phyloP scores from a whole-genome alignment of 2,113 vertebrate genomes.

The Noctilio leporinus region DNA sequence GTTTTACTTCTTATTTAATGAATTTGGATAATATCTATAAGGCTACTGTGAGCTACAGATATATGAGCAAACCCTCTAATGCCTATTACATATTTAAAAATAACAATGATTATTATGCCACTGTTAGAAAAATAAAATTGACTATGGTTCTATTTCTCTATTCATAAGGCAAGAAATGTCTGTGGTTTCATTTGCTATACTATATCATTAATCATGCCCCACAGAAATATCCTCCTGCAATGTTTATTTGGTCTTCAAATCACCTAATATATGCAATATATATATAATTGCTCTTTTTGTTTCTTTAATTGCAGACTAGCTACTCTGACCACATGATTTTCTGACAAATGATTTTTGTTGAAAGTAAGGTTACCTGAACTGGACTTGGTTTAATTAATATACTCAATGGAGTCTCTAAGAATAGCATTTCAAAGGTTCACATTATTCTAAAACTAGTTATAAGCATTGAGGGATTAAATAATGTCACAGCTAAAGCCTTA shows the following conservation, averaged over 20 bases:
- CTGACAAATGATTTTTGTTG: neutral
- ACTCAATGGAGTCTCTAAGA: slow-evolving; percentile 4
- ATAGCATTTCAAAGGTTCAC: slow-evolving; percentile 12
- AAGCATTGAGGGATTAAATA: slow-evolving; percentile 1
- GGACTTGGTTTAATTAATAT: slow-evolving; percentile 48
- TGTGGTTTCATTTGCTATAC: neutral
- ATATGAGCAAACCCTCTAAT: neutral
- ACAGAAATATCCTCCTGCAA: neutral
- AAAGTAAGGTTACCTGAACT: slow-evolving; percentile 31
- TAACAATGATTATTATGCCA: neutral
- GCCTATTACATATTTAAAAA: neutral
- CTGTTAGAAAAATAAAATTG: neutral
- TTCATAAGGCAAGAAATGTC: neutral
- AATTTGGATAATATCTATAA: neutral
- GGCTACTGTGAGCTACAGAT: neutral
- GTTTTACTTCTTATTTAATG: neutral
- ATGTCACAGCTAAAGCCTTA: neutral
- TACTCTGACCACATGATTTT: neutral
- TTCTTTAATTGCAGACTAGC: neutral
- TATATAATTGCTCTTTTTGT: neutral
- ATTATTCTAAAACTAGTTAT: slow-evolving; percentile 32
- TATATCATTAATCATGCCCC: neutral
- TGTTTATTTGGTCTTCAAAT: neutral
- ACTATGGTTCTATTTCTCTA: neutral
- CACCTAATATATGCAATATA: neutral